phyloP scores from a whole-genome alignment of 2,797 vertebrate genomes.

The Delichon dasypus region DNA sequence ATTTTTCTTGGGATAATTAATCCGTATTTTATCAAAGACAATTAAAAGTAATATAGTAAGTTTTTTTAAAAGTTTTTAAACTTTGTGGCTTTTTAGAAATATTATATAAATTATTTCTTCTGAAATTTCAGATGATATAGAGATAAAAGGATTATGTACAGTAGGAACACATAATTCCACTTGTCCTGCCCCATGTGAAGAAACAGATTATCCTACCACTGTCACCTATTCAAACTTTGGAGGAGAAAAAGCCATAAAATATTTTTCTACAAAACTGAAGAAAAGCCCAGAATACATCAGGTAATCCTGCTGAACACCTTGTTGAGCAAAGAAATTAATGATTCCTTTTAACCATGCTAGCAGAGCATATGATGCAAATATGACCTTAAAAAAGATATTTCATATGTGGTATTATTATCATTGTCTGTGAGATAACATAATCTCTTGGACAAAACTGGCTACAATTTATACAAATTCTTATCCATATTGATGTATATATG shows the following conservation, averaged over 20 bases:
- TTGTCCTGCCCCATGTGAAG: slow-evolving; percentile 77
- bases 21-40: not conserved
- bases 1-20: not conserved
- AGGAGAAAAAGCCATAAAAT: slow-evolving; percentile 65
- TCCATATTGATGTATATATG: not conserved
- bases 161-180: slow-evolving; percentile 76
- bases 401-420: not conserved
- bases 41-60: not conserved
- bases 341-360: not conserved
- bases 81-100: not conserved
- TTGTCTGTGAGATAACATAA: not conserved
- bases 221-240: slow-evolving; percentile 78
- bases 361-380: not conserved
- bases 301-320: slow-evolving; percentile 48
- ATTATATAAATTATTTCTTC: not conserved
- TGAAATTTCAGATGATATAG: slow-evolving; percentile 71
- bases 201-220: slow-evolving; percentile 72
- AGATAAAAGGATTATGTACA: slow-evolving; percentile 70
- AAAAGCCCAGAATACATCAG: slow-evolving; percentile 72
- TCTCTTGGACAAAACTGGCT: not conserved
- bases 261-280: slow-evolving; percentile 72
- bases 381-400: not conserved
- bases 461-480: not conserved
- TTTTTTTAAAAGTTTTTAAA: not conserved
- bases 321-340: not conserved